Evolutionary conservation across 2,888 invertebrate genomes (phyloP), one percentile per base, ranked within the genome.

Genomic region (Phlogophora meticulosa): DNA sequence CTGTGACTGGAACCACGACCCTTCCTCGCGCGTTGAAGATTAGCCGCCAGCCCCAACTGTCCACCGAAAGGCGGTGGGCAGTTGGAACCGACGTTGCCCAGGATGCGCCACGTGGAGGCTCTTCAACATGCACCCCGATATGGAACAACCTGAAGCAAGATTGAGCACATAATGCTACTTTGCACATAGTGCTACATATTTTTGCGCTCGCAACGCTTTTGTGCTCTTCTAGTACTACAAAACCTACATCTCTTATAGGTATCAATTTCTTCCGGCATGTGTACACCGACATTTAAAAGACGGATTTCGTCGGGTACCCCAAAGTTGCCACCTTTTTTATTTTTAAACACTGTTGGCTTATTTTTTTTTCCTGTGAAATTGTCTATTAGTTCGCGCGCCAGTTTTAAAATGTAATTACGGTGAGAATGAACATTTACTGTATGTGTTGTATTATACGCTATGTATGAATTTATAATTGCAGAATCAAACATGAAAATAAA

Each of bases 171-270:
- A 52, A 43, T 43, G 60, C 43, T 45, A 60, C 60, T 51, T 51
- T 52, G 51, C 60, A 60, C 51, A 43, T 60, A 34, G 51, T 42
- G 51, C 51, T 51, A 60, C 40, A 49, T 51, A 59, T 51, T 49
- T 60, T 60, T 42, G 60, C 43, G n/a, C n/a, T n/a, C n/a, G n/a
- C n/a, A n/a, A 32, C 60, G 28, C 42, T 60, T 42, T 60, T 60
- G 32, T 51, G 34, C n/a, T 17, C 43, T 51, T 60, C 24, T 59
- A 28, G 59, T 59, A 40, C 59, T n/a, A n/a, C n/a, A n/a, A n/a
- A n/a, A n/a, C n/a, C n/a, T n/a, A n/a, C n/a, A n/a, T n/a, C n/a
- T n/a, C n/a, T 61, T 61, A 40, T 61, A 51, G 34, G 45, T 45
- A 22, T 43, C 9, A 24, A 15, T 22, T 32, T 45, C 43, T 45